Percentiles rank a stretch among this genome's conserved stretches.
Evolutionary conservation across 2,113 vertebrate species (phyloP).

Genomic region (Rhombomys opimus): DNA sequence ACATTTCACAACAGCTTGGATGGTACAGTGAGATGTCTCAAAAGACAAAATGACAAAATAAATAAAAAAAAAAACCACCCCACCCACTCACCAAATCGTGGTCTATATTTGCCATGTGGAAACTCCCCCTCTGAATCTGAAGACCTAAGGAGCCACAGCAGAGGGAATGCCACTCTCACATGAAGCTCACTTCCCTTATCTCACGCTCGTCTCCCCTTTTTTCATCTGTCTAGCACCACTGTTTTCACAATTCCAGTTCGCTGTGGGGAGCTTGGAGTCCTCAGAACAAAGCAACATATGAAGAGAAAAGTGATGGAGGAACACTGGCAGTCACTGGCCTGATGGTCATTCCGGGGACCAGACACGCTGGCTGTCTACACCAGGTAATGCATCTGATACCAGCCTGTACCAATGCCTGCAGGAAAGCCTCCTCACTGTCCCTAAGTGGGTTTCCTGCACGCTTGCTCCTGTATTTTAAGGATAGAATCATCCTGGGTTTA

Average conservation of each 20-base stretch:
- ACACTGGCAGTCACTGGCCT: background rate
- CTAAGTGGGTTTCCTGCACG: background rate
- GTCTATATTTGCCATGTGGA: background rate
- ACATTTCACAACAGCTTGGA: background rate
- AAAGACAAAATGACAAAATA: background rate
- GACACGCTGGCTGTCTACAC: background rate
- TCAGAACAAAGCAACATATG: conserved; percentile 1
- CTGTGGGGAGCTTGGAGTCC: background rate
- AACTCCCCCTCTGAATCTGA: background rate
- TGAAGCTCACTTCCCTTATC: background rate
- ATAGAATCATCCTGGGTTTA: background rate
- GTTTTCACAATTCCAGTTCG: background rate
- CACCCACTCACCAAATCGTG: background rate
- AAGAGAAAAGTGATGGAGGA: background rate
- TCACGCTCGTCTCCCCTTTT: background rate
- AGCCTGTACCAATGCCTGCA: background rate
- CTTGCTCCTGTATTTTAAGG: background rate
- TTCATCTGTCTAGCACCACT: background rate
- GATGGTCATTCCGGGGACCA: no score
- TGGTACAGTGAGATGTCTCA: background rate
- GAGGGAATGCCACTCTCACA: background rate
- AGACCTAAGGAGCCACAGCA: background rate
- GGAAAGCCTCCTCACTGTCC: background rate
- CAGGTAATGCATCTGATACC: background rate
- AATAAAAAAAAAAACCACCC: background rate